phyloP scores from a whole-genome alignment of 1,140 invertebrate species.

The Bombus ignitus region DNA sequence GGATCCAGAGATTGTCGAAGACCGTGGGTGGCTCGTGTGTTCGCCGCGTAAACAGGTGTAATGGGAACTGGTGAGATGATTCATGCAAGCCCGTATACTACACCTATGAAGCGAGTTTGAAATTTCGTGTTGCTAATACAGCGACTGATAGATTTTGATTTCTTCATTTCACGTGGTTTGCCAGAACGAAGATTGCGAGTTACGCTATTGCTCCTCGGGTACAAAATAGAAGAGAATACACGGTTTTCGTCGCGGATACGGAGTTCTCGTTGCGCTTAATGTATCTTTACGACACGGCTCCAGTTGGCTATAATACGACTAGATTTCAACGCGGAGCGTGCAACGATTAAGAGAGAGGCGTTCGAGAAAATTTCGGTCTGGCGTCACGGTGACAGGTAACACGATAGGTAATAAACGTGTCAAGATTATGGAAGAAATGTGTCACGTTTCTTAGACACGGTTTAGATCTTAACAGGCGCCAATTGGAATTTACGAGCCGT shows the following conservation, averaged over 20 bases:
- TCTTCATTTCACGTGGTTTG: not conserved
- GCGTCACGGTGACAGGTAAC: not conserved
- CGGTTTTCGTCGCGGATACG: not conserved
- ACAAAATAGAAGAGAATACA: not conserved
- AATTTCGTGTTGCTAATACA: not conserved
- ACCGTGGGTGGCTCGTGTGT: constrained; percentile 63
- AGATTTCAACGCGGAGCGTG: not conserved
- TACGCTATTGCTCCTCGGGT: not conserved
- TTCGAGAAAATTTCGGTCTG: constrained; percentile 38
- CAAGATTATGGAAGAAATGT: constrained; percentile 59
- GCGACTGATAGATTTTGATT: not conserved
- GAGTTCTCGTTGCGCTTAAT: not conserved
- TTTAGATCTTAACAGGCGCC: constrained; percentile 59
- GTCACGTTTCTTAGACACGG: constrained; percentile 55
- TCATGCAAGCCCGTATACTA: constrained; percentile 43
- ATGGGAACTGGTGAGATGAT: constrained; percentile 49
- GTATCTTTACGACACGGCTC: constrained; percentile 5
- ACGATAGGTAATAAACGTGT: constrained; percentile 63
- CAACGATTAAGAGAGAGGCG: constrained; percentile 10
- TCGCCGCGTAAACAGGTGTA: constrained; percentile 69
- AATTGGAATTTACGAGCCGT: constrained; percentile 62
- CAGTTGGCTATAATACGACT: not conserved
- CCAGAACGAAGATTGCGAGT: not conserved
- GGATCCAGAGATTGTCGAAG: constrained; percentile 27
- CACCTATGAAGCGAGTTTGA: not conserved